phyloP scores from a whole-genome alignment of 2,888 invertebrate species.

The Cosmorhoe ocellata region DNA sequence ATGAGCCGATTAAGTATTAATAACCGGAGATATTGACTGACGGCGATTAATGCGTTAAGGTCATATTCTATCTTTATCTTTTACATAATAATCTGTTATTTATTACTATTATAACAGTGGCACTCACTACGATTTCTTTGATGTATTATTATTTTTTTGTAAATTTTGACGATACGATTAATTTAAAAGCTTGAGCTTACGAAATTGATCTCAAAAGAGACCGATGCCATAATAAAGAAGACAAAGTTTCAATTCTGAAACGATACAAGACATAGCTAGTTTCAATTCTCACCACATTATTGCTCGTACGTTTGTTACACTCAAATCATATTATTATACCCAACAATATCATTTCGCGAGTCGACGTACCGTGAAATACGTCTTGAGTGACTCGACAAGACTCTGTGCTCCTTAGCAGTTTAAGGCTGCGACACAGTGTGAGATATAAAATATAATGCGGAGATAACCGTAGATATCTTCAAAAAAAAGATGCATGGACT shows the following conservation, averaged over 20 bases:
- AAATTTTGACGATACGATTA: no score
- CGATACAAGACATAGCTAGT: conserved; percentile 5
- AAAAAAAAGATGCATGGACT: no score
- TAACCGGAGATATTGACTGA: conserved; percentile 13
- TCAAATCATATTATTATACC: conserved; percentile 67
- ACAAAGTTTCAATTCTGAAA: no score
- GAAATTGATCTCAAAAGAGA: no score
- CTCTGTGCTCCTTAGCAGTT: conserved; percentile 59
- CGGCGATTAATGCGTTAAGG: conserved; percentile 15
- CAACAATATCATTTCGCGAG: conserved; percentile 79
- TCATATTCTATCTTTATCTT: no score
- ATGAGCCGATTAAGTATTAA: conserved; percentile 22
- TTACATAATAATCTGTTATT: no score
- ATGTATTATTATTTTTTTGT: no score
- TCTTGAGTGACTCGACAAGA: conserved; percentile 80
- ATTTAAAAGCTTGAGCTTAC: no score
- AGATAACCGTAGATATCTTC: no score
- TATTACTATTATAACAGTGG: no score
- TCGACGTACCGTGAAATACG: conserved; percentile 82
- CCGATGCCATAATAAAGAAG: no score
- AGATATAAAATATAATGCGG: conserved; percentile 31
- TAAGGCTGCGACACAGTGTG: conserved; percentile 30
- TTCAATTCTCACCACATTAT: conserved; percentile 54
- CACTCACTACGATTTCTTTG: no score
- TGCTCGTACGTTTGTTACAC: conserved; percentile 68